Conservation (phyloP, 2,113 vertebrate species). For the Microcebus lehilahytsara region DNA sequence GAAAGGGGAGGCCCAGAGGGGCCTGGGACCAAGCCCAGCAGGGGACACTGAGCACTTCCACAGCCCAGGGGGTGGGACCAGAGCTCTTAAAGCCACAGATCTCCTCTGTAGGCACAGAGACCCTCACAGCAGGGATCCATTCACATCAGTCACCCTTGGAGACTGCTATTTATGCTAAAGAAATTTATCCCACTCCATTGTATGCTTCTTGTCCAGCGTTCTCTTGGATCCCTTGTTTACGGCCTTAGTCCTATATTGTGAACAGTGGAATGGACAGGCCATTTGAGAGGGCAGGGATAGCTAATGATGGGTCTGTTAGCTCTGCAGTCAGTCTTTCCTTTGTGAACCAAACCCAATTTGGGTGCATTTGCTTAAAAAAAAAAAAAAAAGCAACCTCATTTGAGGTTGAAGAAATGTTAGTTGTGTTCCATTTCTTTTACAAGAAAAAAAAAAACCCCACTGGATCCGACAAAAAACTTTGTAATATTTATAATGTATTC, state of each 20-base stretch:
- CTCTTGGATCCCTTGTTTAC: slow-evolving; percentile 76
- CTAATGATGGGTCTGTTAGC: slow-evolving; percentile 78
- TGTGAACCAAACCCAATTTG: slow-evolving; percentile 77
- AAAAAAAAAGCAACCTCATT: slow-evolving; percentile 38
- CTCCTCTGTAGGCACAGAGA: slow-evolving; percentile 77
- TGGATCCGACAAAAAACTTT: background rate
- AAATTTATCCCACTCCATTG: slow-evolving; percentile 81
- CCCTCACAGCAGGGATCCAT: slow-evolving; percentile 78
- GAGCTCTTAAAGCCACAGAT: slow-evolving; percentile 78
- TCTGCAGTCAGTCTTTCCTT: slow-evolving; percentile 70
- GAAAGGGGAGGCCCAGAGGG: slow-evolving; percentile 78
- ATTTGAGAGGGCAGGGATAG: slow-evolving; percentile 74
- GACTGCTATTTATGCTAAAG: slow-evolving; percentile 81
- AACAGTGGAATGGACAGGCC: slow-evolving; percentile 68
- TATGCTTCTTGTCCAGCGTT: slow-evolving; percentile 74
- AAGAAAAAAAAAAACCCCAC: background rate
- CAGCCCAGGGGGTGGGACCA: slow-evolving; percentile 78
- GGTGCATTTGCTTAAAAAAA: slow-evolving; percentile 71
- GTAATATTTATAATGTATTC: slow-evolving; percentile 30
- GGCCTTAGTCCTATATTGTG: slow-evolving; percentile 73
- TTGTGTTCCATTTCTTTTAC: slow-evolving; percentile 48
- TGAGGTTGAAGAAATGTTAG: slow-evolving; percentile 61
- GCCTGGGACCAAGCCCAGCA: slow-evolving; percentile 70
- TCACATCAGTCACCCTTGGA: slow-evolving; percentile 81
- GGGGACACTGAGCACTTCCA: slow-evolving; percentile 71